Percentiles rank a stretch among this genome's conserved stretches.
These are phyloP conservation scores for Cuniculus paca DNA, from an alignment of 2,797 vertebrate genomes.

Conservation along the genomic window DNA sequence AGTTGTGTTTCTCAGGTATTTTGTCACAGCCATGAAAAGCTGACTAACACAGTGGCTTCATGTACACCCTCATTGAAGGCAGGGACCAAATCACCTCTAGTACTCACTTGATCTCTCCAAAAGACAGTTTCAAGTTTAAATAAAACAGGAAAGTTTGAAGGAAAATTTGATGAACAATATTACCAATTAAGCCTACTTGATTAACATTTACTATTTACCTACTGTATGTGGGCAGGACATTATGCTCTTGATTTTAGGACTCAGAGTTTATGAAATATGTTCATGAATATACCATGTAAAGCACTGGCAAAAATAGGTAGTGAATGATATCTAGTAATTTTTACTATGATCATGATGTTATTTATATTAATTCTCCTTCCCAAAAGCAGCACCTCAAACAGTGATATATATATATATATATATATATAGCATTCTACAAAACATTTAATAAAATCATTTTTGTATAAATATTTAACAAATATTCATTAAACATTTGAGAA, in stretches of 20 bases:
- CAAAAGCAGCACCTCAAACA: slow-evolving; percentile 10
- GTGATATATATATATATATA: not conserved
- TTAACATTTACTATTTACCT: not conserved
- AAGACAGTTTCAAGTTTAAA: slow-evolving; percentile 23
- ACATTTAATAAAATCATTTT: not conserved
- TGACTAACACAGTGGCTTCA: not conserved
- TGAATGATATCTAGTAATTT: not conserved
- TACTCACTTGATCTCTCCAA: slow-evolving; percentile 7
- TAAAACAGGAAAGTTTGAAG: not conserved
- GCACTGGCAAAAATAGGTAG: not conserved
- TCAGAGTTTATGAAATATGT: not conserved
- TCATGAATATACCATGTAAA: not conserved
- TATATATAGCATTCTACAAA: not conserved
- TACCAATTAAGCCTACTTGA: not conserved
- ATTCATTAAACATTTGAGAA: slow-evolving; percentile 51
- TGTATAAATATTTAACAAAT: not conserved
- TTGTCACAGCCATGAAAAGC: not conserved
- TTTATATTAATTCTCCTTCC: not conserved
- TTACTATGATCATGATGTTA: not conserved
- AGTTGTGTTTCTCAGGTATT: not conserved
- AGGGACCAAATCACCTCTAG: not conserved
- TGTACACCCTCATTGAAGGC: not conserved
- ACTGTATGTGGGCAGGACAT: not conserved
- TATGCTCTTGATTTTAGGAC: not conserved
- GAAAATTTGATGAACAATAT: not conserved